Base-by-base conservation (phyloP, 2,113 vertebrate species). In the Pholis gunnellus region DNA sequence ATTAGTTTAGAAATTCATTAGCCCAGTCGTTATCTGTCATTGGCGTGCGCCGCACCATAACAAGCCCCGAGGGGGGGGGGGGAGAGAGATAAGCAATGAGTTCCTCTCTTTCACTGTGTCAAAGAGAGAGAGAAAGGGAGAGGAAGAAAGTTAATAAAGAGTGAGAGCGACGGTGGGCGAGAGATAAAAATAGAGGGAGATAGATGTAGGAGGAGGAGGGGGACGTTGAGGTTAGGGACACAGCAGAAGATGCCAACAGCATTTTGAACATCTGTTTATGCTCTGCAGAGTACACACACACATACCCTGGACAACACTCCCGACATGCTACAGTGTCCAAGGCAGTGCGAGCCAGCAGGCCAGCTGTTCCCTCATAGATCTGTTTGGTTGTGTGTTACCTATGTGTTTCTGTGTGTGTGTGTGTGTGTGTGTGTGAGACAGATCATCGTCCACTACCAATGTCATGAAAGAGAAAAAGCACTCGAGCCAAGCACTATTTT, bases 1-100 rank as follows among this genome's bases (percentile, higher is more conserved):
- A 94, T 94, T 94, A 86, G 88, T 90, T 94, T 90, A 89, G 90
- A 94, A 95, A 94, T 95, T 93, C 90, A 94, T 94, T 93, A 94
- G 91, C 82, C 74, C 69, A 78, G 87, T 92, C 85, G 79, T 95
- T 94, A 94, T 92, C 93, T 93, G 88, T 85, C 92, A 91, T 82
- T 92, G 91, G 80, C 65, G 60, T 82, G 83, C 34, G 76, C 82
- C 83, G 86, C 82, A 82, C 81, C 78, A 87, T 94, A 94, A 93
- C 91, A 91, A 87, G 87, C 89, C 89, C 90, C 59, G 9, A 27
- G 80, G 83, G 87, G 88, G 78, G 22, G 36, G 2, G 11, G 74
- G 61, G 2, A n/a, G n/a, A n/a, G 14, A 78, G 77, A 89, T 92
- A 87, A 91, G 88, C 78, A 65, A 73, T 68, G 73, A 85, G 59